Evolutionary conservation across 1,140 invertebrate genomes (phyloP).

Genomic region (Drosophila littoralis): DNA sequence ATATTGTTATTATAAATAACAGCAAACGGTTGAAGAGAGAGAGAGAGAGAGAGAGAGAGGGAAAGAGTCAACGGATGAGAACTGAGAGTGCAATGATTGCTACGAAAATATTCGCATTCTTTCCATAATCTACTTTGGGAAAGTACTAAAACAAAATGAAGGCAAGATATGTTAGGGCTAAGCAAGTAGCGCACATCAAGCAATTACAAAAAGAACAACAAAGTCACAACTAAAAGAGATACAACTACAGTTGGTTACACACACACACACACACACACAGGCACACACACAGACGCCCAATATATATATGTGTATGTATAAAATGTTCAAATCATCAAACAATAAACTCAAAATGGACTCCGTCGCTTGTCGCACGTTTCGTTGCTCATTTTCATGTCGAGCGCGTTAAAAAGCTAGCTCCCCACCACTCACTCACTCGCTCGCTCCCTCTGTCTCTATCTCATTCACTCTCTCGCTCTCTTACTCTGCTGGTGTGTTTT

Average conservation of each 20-base stretch:
- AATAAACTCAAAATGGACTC: constrained; percentile 85
- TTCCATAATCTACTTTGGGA: constrained; percentile 35
- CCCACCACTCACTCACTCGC: constrained; percentile 33
- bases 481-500: constrained; percentile 7
- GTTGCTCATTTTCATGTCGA: constrained; percentile 83
- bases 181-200: constrained; percentile 60
- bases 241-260: constrained; percentile 52
- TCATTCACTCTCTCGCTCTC: constrained; percentile 12
- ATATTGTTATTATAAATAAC: constrained; percentile 38
- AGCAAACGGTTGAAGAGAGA: constrained; percentile 7
- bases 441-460: constrained; percentile 12
- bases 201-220: constrained; percentile 66
- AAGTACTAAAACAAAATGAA: constrained; percentile 8
- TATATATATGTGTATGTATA: constrained; percentile 59
- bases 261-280: constrained; percentile 5
- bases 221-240: constrained; percentile 44
- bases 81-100: constrained; percentile 33
- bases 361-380: constrained; percentile 81
- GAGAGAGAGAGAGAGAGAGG: constrained; percentile 7
- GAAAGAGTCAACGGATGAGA: constrained; percentile 12
- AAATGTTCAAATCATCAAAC: constrained; percentile 85
- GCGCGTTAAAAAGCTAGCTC: constrained; percentile 73
- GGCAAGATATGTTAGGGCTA: constrained; percentile 38
- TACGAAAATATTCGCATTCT: constrained; percentile 36
- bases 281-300: constrained; percentile 18